Conservation (phyloP, 2,797 vertebrate genomes). For the Heteromormyrus szaboi region DNA sequence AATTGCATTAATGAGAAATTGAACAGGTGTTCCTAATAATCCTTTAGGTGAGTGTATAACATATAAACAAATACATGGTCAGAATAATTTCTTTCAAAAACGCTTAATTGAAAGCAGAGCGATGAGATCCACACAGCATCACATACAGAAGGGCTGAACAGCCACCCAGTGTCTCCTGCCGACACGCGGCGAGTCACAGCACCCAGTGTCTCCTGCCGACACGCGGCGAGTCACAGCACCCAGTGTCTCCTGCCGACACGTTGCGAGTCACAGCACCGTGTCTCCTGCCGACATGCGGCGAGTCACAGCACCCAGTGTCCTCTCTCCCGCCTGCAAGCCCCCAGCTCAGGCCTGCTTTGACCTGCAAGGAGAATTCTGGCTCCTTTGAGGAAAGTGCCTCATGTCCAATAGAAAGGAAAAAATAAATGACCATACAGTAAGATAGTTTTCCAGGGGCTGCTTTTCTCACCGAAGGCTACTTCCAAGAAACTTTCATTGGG, state of each 20-base stretch:
- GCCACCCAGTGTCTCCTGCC: too few species aligned
- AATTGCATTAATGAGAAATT: too few species aligned
- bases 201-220: too few species aligned
- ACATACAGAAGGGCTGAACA: background rate
- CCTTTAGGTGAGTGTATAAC: too few species aligned
- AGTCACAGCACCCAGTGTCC: too few species aligned
- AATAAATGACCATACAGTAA: background rate
- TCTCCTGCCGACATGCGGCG: too few species aligned
- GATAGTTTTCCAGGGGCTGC: background rate
- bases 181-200: too few species aligned
- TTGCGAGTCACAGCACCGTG: too few species aligned
- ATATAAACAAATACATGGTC: background rate
- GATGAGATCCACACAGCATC: background rate
- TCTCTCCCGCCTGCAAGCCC: too few species aligned
- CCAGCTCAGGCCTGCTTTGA: background rate
- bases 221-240: too few species aligned
- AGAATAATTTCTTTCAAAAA: background rate
- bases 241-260: too few species aligned
- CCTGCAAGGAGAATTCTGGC: background rate
- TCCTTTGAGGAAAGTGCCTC: background rate
- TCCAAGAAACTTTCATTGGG: background rate
- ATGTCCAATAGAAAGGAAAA: background rate
- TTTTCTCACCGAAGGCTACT: background rate
- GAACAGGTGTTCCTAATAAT: too few species aligned
- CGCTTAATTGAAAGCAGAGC: background rate